phyloP scores from a whole-genome alignment of 2,888 invertebrate genomes.

The Nyleta sp. region DNA sequence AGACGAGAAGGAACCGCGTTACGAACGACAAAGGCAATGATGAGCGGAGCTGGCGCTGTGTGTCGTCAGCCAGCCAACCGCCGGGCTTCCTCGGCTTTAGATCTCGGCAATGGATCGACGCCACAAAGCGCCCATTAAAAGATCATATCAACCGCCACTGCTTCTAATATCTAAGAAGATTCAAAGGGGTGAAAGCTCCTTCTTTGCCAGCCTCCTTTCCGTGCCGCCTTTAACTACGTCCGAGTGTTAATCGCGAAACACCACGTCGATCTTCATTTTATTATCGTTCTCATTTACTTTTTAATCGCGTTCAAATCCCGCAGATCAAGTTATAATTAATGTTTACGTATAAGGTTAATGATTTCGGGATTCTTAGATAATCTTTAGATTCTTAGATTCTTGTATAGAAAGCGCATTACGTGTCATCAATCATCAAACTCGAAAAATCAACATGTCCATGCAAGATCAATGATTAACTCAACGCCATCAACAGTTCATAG shows the following conservation, averaged over 20 bases:
- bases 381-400: too few relatives aligned
- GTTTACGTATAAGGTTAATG: too few relatives aligned
- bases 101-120: constrained; percentile 79
- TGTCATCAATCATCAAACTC: too few relatives aligned
- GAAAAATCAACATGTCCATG: too few relatives aligned
- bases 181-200: constrained; percentile 60
- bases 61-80: constrained; percentile 67
- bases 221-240: constrained; percentile 60
- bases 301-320: too few relatives aligned
- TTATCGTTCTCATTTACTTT: too few relatives aligned
- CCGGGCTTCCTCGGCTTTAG: constrained; percentile 75
- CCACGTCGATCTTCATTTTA: constrained; percentile 11
- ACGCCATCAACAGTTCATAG: too few relatives aligned
- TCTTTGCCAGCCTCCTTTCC: constrained; percentile 49
- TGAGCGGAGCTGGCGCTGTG: constrained; percentile 63
- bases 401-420: too few relatives aligned
- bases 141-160: constrained; percentile 80
- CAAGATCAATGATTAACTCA: too few relatives aligned
- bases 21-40: constrained; percentile 73
- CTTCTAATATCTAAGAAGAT: constrained; percentile 72
- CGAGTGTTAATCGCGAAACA: constrained; percentile 32
- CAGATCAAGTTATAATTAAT: too few relatives aligned
- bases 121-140: constrained; percentile 82
- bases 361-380: too few relatives aligned
- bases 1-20: constrained; percentile 73